Percentiles rank a stretch among this genome's conserved stretches.
Evolutionary conservation across 2,888 invertebrate species (phyloP).

Genomic region (Bursaphelenchus okinawaensis): DNA sequence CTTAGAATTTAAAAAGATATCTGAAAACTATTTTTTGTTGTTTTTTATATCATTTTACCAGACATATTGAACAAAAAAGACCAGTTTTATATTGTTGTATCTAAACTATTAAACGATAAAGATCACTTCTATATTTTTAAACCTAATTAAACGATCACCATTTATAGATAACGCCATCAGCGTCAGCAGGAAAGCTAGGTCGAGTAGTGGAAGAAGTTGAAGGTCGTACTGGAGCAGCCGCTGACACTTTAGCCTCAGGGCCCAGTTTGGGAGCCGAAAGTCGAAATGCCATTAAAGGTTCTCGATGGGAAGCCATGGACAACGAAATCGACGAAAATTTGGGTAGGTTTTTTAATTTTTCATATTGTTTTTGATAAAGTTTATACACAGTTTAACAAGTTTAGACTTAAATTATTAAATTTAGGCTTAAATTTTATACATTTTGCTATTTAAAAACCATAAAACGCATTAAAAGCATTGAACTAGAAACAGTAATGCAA

Average conservation of each 20-base stretch:
- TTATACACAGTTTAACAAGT: slow-evolving; percentile 46
- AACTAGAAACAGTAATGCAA: neutral
- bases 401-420: too few species aligned
- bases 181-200: slow-evolving; percentile 16
- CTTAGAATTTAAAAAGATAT: neutral
- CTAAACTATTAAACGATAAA: too few species aligned
- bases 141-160: neutral
- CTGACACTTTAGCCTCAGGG: slow-evolving; percentile 13
- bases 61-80: too few species aligned
- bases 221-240: neutral
- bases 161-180: slow-evolving; percentile 17
- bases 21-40: neutral
- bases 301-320: slow-evolving; percentile 58
- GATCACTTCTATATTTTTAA: too few species aligned
- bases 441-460: too few species aligned
- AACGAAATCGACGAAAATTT: slow-evolving; percentile 57
- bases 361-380: slow-evolving; percentile 10
- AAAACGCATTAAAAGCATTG: too few species aligned
- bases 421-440: too few species aligned
- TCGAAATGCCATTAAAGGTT: slow-evolving; percentile 47
- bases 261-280: slow-evolving; percentile 37
- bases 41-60: too few species aligned
- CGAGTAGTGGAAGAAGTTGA: slow-evolving; percentile 15
- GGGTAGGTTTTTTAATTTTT: slow-evolving; percentile 29
- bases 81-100: too few species aligned